Conservation (phyloP, 2,113 vertebrate genomes). For the Chloebia gouldiae region DNA sequence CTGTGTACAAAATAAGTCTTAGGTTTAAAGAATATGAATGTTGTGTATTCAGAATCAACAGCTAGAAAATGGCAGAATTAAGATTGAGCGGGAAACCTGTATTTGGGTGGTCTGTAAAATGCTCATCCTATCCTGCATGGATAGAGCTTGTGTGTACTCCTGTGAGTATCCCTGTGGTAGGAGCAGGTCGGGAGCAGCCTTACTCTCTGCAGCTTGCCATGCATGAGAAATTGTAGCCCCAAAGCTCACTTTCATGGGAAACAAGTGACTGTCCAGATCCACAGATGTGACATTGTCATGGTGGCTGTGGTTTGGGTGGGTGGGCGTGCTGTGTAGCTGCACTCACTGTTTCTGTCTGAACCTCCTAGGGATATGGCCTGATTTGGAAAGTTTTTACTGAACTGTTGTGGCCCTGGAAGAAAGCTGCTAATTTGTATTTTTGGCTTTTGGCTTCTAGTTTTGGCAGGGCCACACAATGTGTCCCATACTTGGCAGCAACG, state of each 20-base stretch:
- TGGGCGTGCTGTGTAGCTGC: rapidly evolving
- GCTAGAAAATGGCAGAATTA: background rate
- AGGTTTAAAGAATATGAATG: background rate
- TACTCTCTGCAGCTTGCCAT: background rate
- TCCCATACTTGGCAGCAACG: slow-evolving; percentile 1
- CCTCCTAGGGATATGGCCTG: background rate
- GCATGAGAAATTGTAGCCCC: background rate
- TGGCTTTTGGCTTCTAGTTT: slow-evolving; percentile 41
- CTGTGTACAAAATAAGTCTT: background rate
- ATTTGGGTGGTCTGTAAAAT: background rate
- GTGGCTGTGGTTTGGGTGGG: background rate
- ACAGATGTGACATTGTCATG: rapidly evolving
- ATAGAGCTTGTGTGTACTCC: background rate
- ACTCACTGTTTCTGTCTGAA: background rate
- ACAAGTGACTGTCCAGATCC: background rate
- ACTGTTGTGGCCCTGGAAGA: slow-evolving; percentile 1
- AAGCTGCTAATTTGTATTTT: slow-evolving; percentile 47
- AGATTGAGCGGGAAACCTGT: rapidly evolving
- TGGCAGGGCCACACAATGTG: slow-evolving; percentile 10
- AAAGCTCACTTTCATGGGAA: background rate
- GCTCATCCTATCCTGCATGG: rapidly evolving
- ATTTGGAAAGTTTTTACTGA: background rate
- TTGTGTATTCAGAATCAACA: background rate
- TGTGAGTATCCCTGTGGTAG: rapidly evolving
- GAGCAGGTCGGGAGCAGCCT: background rate